Evolutionary conservation across 2,888 invertebrate genomes (phyloP), one percentile per base, ranked within the genome.

Genomic region (Leucophenga montana): DNA sequence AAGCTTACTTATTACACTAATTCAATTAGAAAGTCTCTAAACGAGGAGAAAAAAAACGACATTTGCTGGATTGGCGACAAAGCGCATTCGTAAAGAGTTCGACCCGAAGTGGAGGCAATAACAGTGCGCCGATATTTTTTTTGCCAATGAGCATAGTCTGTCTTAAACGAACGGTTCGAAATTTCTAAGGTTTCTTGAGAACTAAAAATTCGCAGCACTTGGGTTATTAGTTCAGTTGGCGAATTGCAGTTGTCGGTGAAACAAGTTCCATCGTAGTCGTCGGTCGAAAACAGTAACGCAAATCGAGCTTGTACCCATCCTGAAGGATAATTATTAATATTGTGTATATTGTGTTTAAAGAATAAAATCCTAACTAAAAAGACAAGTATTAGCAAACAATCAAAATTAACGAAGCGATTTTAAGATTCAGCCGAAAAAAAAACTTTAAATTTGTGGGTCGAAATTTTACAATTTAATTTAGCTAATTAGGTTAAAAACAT

Each of bases 161-260:
- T 3, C 53, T 20, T 8, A 18, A 20, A 1, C 16, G 20, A 2
- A 18, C 53, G 5, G 6, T 56, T 65, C 39, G 22, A 14, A 31
- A 39, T 48, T 71, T 71, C 13, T 72, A 72, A 13, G 70, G 70
- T 66, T 72, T 72, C 72, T 14, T 59, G 75, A 77, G 80, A 59
- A 77, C 84, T 81, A 83, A 81, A 82, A 80, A 73, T 61, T 75
- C 67, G 71, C 69, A 18, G 72, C 71, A 72, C 73, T 75, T 75
- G 79, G 71, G 76, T 20, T 69, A 71, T 84, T 75, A 77, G 76
- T 83, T 85, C 77, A 86, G 85, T 86, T 84, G 73, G 79, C 78
- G 78, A 80, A 78, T 71, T 77, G 85, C 83, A 80, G 85, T 80
- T 78, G 66, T 70, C 75, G 72, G 74, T 75, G 79, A 83, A 82